phyloP scores from a whole-genome alignment of 2,797 vertebrate species.

The Poecilia velifera region DNA sequence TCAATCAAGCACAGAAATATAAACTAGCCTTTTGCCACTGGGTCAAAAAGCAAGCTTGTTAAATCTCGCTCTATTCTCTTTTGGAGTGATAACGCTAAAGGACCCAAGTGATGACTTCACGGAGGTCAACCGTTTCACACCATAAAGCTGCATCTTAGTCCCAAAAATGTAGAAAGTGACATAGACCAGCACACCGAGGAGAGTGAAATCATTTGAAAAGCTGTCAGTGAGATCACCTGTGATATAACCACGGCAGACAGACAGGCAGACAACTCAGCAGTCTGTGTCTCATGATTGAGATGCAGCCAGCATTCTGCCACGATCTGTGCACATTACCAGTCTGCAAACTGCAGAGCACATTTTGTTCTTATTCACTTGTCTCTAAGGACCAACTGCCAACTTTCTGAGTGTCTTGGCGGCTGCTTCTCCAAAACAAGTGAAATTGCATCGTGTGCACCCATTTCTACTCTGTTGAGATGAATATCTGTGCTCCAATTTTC shows the following conservation, averaged over 20 bases:
- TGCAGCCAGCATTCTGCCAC: slow-evolving; percentile 64
- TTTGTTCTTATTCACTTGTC: slow-evolving; percentile 71
- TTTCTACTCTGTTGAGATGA: slow-evolving; percentile 65
- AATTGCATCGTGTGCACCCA: slow-evolving; percentile 62
- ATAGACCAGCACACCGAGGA: background rate
- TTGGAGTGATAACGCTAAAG: slow-evolving; percentile 50
- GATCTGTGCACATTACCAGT: slow-evolving; percentile 71
- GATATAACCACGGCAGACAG: slow-evolving; percentile 29
- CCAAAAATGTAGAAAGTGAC: background rate
- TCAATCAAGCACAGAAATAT: slow-evolving; percentile 5
- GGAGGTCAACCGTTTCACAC: slow-evolving; percentile 50
- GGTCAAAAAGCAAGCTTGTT: slow-evolving; percentile 55
- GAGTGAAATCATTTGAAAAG: slow-evolving; percentile 21
- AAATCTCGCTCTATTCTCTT: slow-evolving; percentile 47
- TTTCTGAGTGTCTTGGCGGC: slow-evolving; percentile 55
- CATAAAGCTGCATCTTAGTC: slow-evolving; percentile 30
- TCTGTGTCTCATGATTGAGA: slow-evolving; percentile 60
- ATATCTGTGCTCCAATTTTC: slow-evolving; percentile 69
- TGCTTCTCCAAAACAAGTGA: slow-evolving; percentile 64
- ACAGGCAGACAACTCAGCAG: slow-evolving; percentile 45
- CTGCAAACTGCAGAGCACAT: slow-evolving; percentile 64
- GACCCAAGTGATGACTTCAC: slow-evolving; percentile 47
- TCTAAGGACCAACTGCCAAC: slow-evolving; percentile 70
- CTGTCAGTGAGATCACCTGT: slow-evolving; percentile 37
- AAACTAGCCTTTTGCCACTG: slow-evolving; percentile 25